Percentiles rank a stretch among this genome's conserved stretches.
Evolutionary conservation across 1,140 invertebrate genomes (phyloP).

Genomic region (Mylabris phalerata): DNA sequence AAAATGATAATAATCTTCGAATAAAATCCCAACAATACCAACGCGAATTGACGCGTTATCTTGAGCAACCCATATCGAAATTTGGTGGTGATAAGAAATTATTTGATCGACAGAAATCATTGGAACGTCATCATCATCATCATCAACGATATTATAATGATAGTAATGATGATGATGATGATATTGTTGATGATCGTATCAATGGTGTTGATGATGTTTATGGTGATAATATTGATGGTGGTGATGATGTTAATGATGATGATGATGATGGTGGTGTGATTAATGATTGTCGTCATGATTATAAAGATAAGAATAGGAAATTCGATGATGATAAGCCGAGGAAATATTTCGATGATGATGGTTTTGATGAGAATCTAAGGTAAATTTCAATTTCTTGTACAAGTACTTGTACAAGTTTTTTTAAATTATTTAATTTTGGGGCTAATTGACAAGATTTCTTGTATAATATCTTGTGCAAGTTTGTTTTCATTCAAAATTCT

Average conservation of each 20-base stretch:
- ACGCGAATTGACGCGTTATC: constrained; percentile 15
- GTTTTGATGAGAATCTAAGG: constrained; percentile 35
- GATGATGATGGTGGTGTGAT: no score
- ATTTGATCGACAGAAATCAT: constrained; percentile 31
- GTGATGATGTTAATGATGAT: neutral
- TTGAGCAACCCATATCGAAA: constrained; percentile 31
- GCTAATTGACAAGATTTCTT: no score
- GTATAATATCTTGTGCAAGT: no score
- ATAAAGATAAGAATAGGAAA: constrained; percentile 6
- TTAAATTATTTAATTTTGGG: no score
- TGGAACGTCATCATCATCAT: constrained; percentile 15
- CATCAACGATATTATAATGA: constrained; percentile 18
- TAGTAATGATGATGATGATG: neutral
- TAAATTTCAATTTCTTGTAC: constrained; percentile 2
- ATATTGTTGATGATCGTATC: no score
- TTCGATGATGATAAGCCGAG: constrained; percentile 19
- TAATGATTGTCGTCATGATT: no score
- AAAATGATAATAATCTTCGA: no score
- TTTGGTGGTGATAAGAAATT: constrained; percentile 28
- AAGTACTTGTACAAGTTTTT: neutral
- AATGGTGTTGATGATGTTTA: neutral
- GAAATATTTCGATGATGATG: constrained; percentile 34
- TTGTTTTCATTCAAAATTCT: neutral
- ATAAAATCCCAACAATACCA: constrained; percentile 18
- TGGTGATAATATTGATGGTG: neutral